Percentiles rank a stretch among this genome's conserved stretches.
Conservation (phyloP, 2,888 invertebrate genomes). For the Achlya flavicornis region DNA sequence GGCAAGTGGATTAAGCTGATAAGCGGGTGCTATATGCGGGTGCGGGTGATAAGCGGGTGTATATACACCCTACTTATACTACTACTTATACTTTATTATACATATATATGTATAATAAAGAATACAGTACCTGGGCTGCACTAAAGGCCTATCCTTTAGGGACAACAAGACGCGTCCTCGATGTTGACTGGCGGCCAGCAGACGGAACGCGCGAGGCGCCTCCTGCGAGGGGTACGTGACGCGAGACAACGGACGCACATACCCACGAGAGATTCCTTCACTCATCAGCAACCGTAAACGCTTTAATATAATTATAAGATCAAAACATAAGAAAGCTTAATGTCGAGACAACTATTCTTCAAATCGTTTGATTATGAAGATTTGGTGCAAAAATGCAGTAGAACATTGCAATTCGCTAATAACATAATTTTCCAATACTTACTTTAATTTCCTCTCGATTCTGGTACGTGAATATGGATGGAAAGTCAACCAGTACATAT, state of each 20-base stretch:
- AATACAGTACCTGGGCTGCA: slow-evolving; percentile 32
- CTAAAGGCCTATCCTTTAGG: slow-evolving; percentile 27
- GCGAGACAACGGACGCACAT: slow-evolving; percentile 59
- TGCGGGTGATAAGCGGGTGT: too few species aligned
- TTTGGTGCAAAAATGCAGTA: not conserved
- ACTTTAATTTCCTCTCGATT: slow-evolving; percentile 33
- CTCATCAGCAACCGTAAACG: slow-evolving; percentile 44
- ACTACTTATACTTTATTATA: too few species aligned
- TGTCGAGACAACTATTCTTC: slow-evolving; percentile 7
- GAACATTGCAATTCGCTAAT: too few species aligned
- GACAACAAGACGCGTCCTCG: slow-evolving; percentile 57
- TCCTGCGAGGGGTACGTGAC: slow-evolving; percentile 46
- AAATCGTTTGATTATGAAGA: slow-evolving; percentile 7
- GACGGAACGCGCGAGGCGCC: slow-evolving; percentile 52
- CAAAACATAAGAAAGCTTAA: not conserved
- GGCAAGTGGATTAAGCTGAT: too few species aligned
- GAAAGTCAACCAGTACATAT: slow-evolving; percentile 38
- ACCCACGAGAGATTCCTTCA: slow-evolving; percentile 57
- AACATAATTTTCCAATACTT: slow-evolving; percentile 12
- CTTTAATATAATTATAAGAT: slow-evolving; percentile 36
- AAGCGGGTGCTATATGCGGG: too few species aligned
- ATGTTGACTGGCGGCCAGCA: slow-evolving; percentile 51
- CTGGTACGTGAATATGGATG: slow-evolving; percentile 32
- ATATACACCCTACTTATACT: too few species aligned
- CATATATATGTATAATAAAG: too few species aligned